Evolutionary conservation across 2,113 vertebrate genomes (phyloP).

Genomic region (Phyllostomus hastatus): DNA sequence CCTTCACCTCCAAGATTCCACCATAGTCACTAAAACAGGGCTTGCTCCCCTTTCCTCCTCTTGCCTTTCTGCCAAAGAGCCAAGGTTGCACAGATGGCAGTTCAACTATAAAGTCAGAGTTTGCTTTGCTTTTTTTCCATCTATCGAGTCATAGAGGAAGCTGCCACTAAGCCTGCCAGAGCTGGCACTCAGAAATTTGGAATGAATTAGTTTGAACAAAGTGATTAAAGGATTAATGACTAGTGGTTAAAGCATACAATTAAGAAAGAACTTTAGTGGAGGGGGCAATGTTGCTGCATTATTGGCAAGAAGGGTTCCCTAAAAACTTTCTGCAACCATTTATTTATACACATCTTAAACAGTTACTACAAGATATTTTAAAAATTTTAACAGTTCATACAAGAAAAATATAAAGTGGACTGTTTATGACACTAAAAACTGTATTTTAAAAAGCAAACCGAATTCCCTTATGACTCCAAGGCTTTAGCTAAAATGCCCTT

Average conservation of each 20-base stretch:
- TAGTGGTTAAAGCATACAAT: neutral
- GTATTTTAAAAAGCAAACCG: neutral
- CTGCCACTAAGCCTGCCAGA: neutral
- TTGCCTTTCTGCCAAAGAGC: neutral
- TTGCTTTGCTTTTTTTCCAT: neutral
- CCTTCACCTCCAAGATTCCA: neutral
- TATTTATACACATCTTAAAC: constrained; percentile 51
- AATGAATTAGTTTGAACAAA: neutral
- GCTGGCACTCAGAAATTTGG: neutral
- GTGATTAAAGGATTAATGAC: neutral
- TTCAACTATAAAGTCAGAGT: neutral
- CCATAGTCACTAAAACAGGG: neutral
- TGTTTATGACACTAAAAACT: constrained; percentile 30
- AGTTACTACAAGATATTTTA: constrained; percentile 3
- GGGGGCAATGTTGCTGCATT: neutral
- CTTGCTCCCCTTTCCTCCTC: neutral
- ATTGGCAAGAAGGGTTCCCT: neutral
- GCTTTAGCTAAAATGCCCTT: neutral
- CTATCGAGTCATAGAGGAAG: neutral
- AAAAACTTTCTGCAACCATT: constrained; percentile 31
- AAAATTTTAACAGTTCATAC: neutral
- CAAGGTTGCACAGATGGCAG: neutral
- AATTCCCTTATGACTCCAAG: neutral
- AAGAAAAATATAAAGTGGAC: constrained; percentile 32
- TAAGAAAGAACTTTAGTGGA: neutral